A percentile compares a stretch with the other conserved stretches of the same genome.
Conservation (phyloP, 2,888 invertebrate genomes). For the Tenthredo distinguenda region DNA sequence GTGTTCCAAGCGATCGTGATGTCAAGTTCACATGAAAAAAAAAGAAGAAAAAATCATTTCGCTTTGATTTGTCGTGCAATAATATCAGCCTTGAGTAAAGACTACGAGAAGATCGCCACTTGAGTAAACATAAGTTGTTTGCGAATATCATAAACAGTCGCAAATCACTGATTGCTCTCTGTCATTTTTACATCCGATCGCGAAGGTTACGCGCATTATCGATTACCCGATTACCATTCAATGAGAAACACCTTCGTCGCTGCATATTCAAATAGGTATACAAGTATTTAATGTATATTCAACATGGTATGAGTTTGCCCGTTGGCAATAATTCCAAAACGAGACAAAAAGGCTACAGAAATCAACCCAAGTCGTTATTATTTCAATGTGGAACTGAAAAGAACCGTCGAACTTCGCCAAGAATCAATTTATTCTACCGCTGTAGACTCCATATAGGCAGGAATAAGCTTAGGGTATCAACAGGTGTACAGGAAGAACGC, state of each 20-base stretch:
- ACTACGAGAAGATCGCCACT: background rate
- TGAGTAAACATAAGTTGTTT: background rate
- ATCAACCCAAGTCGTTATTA: background rate
- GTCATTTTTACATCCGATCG: background rate
- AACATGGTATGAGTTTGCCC: background rate
- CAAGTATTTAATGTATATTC: background rate
- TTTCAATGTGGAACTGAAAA: background rate
- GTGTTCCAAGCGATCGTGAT: background rate
- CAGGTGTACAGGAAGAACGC: slow-evolving; percentile 27
- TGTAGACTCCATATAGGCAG: background rate
- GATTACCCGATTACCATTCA: background rate
- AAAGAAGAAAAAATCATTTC: background rate
- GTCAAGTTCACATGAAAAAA: background rate
- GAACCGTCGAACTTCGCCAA: background rate
- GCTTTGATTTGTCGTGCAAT: background rate
- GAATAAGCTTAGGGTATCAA: background rate
- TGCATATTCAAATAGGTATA: background rate
- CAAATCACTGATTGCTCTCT: background rate
- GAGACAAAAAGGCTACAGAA: background rate
- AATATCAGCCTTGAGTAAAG: background rate
- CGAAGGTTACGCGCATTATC: background rate
- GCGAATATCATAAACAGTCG: slow-evolving; percentile 17
- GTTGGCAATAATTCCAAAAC: background rate
- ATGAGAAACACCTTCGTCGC: background rate
- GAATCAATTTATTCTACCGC: background rate